Percentiles rank a stretch among this genome's conserved stretches.
Conservation (phyloP, 2,888 invertebrate species). For the Autographa pulchrina region DNA sequence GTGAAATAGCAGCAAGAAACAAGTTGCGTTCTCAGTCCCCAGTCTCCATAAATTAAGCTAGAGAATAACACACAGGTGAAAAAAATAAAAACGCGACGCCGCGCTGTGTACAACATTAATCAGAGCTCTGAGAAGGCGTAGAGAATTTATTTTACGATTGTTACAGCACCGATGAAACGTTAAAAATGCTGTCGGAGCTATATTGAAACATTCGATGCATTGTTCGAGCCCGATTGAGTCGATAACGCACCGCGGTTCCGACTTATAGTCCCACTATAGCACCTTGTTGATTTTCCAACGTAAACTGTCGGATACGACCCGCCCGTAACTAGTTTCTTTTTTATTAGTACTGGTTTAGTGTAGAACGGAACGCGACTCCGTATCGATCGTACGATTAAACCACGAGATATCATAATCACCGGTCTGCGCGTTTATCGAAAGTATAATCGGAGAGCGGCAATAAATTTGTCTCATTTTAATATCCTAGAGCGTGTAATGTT, state of each 20-base stretch:
- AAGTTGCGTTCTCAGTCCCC: conserved; percentile 66
- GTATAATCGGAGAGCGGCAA: conserved; percentile 86
- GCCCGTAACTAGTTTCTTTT: conserved; percentile 87
- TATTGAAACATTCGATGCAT: conserved; percentile 88
- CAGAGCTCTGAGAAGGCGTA: conserved; percentile 88
- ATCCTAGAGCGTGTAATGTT: conserved; percentile 85
- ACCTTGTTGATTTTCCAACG: conserved; percentile 88
- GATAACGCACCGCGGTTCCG: conserved; percentile 86
- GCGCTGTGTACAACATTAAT: conserved; percentile 87
- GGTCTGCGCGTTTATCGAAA: conserved; percentile 88
- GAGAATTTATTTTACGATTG: conserved; percentile 89
- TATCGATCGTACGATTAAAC: conserved; percentile 88
- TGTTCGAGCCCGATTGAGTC: conserved; percentile 85
- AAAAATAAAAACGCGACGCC: conserved; percentile 84
- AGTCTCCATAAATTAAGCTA: conserved; percentile 84
- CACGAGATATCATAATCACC: conserved; percentile 89
- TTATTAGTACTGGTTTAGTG: conserved; percentile 88
- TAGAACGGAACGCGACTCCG: conserved; percentile 86
- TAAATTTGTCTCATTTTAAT: conserved; percentile 89
- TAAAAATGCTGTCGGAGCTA: conserved; percentile 88
- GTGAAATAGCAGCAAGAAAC: conserved; percentile 66
- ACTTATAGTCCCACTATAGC: conserved; percentile 74
- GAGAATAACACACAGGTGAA: conserved; percentile 81
- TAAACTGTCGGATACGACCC: conserved; percentile 84
- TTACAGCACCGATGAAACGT: conserved; percentile 88